Evolutionary conservation across 2,113 vertebrate species (phyloP), one percentile per base, ranked within the genome.

Genomic region (Neoarius graeffei): DNA sequence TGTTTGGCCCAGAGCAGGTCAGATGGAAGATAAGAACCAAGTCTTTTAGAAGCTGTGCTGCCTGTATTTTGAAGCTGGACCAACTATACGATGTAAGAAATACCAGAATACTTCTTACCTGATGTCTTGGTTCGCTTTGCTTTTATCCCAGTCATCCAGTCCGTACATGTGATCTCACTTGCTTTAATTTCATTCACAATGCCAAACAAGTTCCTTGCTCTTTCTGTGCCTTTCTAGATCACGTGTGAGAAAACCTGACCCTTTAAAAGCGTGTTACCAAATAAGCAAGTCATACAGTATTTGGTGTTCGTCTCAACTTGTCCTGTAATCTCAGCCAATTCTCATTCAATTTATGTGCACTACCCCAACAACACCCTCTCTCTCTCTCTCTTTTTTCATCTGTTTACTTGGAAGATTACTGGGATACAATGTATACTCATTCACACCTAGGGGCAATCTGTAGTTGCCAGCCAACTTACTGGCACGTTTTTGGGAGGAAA

Each of bases 61-160:
- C 52, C 84, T 62, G 42, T 66, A 84, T 82, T 79, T 74, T 89
- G 85, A 83, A 74, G 62, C 62, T 59, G 62, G 81, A 25, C 85
- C 83, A 56, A 86, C 76, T 54, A 84, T 62, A 67, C 42, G 30
- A 50, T 73, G 74, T 81, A 66, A 81, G 23, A 84, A 57, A 62
- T 50, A 25, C 66, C 30, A 80, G 42, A 85, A 76, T 79, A 74
- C 30, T 62, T 76, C 20, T 19, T n/a, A 25, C 2, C 66, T 19
- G 48, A 14, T 79, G 42, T 82, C 52, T 82, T 66, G 42, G 81
- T 76, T 23, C 9, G 5, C 73, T 15, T 19, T 77, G 13, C 20
- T 3, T n/a, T 52, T n/a, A 52, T 13, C 48, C 48, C 20, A 77
- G 48, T 52, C 23, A 25, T 66, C 81, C 62, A 71, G 15, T 57